phyloP scores from a whole-genome alignment of 2,797 vertebrate species.

The Enoplosus armatus region DNA sequence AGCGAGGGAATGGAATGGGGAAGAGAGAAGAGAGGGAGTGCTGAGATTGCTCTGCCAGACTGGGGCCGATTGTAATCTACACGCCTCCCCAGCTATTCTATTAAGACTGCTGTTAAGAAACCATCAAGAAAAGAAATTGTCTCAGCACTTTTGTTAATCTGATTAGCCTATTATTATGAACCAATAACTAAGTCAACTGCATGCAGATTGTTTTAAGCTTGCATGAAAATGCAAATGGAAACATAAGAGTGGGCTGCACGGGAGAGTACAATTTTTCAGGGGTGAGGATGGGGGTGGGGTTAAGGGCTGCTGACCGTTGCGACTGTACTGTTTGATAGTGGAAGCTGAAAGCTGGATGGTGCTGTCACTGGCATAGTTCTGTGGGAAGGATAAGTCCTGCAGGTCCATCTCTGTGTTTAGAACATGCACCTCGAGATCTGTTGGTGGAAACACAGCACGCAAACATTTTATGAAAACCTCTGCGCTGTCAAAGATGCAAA shows the following conservation, averaged over 20 bases:
- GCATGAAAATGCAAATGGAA: constrained; percentile 71
- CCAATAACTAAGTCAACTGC: constrained; percentile 83
- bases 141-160: constrained; percentile 88
- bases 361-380: constrained; percentile 90
- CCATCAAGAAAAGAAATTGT: constrained; percentile 87
- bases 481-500: neutral
- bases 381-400: constrained; percentile 93
- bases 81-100: constrained; percentile 86
- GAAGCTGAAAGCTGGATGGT: constrained; percentile 94
- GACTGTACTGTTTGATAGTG: constrained; percentile 96
- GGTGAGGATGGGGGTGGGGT: neutral
- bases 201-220: constrained; percentile 80
- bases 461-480: neutral
- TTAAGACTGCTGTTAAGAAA: constrained; percentile 87
- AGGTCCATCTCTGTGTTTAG: constrained; percentile 93
- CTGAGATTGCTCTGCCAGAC: constrained; percentile 84
- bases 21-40: constrained; percentile 68
- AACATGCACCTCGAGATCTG: constrained; percentile 93
- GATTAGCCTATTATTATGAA: constrained; percentile 87
- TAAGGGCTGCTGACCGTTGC: constrained; percentile 88
- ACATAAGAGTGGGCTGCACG: constrained; percentile 37
- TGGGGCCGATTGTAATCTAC: constrained; percentile 84
- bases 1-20: constrained; percentile 63
- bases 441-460: constrained; percentile 40
- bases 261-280: constrained; percentile 44